Percentiles rank a stretch among this genome's conserved stretches.
Conservation (phyloP, 2,888 invertebrate species). For the Leucophenga montana region DNA sequence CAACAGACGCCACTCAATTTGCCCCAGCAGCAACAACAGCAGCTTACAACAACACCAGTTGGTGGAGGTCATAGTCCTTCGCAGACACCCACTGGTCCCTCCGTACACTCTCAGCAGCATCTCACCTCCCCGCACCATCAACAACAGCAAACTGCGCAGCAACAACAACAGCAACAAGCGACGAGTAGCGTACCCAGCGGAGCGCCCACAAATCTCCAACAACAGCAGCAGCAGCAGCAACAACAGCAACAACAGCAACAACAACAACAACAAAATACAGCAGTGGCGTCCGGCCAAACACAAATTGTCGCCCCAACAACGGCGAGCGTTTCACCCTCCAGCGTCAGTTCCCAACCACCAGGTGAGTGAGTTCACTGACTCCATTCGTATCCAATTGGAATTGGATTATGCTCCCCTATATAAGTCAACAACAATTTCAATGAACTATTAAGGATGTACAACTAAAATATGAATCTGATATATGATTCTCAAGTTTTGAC, state of each 20-base stretch:
- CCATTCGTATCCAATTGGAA: too few relatives aligned
- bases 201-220: slow-evolving; percentile 57
- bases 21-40: slow-evolving; percentile 63
- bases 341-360: slow-evolving; percentile 75
- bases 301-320: slow-evolving; percentile 76
- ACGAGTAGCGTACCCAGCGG: slow-evolving; percentile 69
- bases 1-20: slow-evolving; percentile 59
- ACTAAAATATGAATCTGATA: too few relatives aligned
- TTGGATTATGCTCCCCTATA: too few relatives aligned
- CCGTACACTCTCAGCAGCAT: slow-evolving; percentile 63
- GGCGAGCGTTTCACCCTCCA: slow-evolving; percentile 77
- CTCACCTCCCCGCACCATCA: slow-evolving; percentile 67
- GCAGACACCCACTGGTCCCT: slow-evolving; percentile 65
- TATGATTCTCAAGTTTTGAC: too few relatives aligned
- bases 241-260: slow-evolving; percentile 56
- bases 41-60: slow-evolving; percentile 66
- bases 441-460: too few relatives aligned
- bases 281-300: slow-evolving; percentile 73
- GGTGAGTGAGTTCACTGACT: slow-evolving; percentile 60
- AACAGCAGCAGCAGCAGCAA: slow-evolving; percentile 56
- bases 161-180: slow-evolving; percentile 51
- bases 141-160: slow-evolving; percentile 56
- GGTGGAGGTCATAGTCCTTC: slow-evolving; percentile 68
- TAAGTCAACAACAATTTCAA: too few relatives aligned
- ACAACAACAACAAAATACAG: slow-evolving; percentile 69